A percentile compares a stretch with the other conserved stretches of the same genome.
These are phyloP conservation scores for Aphelenchoides bicaudatus DNA, from an alignment of 2,888 invertebrate species.

Conservation along the genomic window DNA sequence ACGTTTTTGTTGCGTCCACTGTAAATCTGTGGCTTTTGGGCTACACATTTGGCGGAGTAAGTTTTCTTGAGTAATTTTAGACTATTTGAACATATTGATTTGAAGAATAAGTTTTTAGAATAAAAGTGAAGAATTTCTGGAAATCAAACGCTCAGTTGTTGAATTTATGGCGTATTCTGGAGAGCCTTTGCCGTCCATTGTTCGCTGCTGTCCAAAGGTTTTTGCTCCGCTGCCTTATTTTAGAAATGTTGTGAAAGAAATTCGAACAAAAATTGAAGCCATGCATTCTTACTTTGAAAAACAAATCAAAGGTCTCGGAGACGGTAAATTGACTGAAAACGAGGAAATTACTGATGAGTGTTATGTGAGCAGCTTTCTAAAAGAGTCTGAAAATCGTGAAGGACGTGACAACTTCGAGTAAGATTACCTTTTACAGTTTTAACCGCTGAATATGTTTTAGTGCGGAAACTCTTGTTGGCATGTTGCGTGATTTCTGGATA, in stretches of 20 bases:
- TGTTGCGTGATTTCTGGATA: slow-evolving; percentile 1
- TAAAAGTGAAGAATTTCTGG: not conserved
- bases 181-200: not conserved
- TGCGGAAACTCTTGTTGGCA: not conserved
- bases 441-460: not conserved
- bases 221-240: too few relatives aligned
- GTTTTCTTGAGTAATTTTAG: too few relatives aligned
- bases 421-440: too few relatives aligned
- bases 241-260: not conserved
- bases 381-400: not conserved
- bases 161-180: not conserved
- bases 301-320: not conserved
- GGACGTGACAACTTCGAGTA: not conserved
- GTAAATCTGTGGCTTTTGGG: not conserved
- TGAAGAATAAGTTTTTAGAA: not conserved
- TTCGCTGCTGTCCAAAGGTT: too few relatives aligned
- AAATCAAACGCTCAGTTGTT: not conserved
- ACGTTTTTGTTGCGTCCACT: not conserved
- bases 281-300: not conserved
- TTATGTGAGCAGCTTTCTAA: not conserved
- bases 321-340: too few relatives aligned
- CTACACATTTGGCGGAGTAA: not conserved
- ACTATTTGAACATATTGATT: too few relatives aligned
- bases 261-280: not conserved
- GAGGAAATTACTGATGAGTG: not conserved